These are phyloP conservation scores for Pheosia gnoma DNA, from an alignment of 2,888 invertebrate genomes.

Conservation along the genomic window DNA sequence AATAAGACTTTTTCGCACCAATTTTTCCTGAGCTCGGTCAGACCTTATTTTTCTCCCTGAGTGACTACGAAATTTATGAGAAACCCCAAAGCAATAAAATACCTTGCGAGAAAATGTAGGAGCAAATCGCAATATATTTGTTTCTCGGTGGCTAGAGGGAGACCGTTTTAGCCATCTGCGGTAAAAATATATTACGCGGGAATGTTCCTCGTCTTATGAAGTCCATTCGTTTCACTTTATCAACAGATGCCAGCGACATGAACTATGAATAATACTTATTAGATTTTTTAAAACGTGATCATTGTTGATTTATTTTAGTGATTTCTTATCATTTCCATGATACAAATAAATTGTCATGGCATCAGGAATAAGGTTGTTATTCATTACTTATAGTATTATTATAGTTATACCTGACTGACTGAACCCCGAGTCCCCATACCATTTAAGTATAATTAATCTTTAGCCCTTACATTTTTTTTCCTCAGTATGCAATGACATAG, in stretches of 20 bases:
- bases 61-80: conserved; percentile 81
- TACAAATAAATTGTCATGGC: too few species aligned
- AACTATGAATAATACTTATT: conserved; percentile 18
- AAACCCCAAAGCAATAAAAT: conserved; percentile 82
- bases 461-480: too few species aligned
- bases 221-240: conserved; percentile 55
- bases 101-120: conserved; percentile 83
- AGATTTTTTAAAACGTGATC: conserved; percentile 3
- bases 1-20: conserved; percentile 76
- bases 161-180: conserved; percentile 73
- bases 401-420: too few species aligned
- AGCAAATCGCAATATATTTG: conserved; percentile 83
- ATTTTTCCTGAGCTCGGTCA: conserved; percentile 67
- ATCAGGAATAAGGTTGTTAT: too few species aligned
- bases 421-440: too few species aligned
- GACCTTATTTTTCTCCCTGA: conserved; percentile 81
- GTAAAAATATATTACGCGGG: conserved; percentile 67
- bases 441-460: too few species aligned
- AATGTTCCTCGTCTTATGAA: conserved; percentile 56
- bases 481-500: too few species aligned
- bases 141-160: conserved; percentile 76
- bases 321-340: not conserved
- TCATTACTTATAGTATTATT: too few species aligned
- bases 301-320: not conserved
- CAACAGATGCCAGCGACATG: conserved; percentile 13